A percentile compares a stretch with the other conserved stretches of the same genome.
Conservation (phyloP, 2,113 vertebrate species). For the Gavia stellata region DNA sequence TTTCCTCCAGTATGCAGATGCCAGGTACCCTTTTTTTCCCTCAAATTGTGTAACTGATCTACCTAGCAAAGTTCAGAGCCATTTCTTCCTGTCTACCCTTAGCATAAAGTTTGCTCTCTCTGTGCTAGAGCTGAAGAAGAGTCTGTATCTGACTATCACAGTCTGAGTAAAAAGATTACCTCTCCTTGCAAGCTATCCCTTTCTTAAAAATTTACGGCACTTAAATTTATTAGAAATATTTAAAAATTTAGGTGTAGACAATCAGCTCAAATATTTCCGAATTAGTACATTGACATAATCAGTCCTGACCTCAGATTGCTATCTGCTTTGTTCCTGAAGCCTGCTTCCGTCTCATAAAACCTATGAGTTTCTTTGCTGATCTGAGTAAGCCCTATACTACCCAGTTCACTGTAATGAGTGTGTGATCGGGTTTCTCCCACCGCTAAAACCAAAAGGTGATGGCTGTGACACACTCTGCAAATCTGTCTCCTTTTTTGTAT, state of each 20-base stretch:
- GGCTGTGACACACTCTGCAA: background rate
- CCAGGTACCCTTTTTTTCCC: background rate
- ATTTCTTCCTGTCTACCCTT: background rate
- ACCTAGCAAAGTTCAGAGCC: background rate
- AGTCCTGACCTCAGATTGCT: background rate
- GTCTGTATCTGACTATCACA: background rate
- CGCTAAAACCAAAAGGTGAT: background rate
- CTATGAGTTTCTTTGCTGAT: background rate
- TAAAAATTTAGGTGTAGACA: background rate
- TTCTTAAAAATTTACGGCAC: background rate
- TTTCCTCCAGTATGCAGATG: background rate
- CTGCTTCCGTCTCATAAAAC: background rate
- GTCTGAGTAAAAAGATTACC: background rate
- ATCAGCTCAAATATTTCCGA: background rate
- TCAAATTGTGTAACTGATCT: background rate
- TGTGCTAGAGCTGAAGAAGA: background rate
- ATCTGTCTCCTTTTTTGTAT: background rate
- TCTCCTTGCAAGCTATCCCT: background rate
- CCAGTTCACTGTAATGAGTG: background rate
- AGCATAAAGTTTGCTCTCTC: background rate
- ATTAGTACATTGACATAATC: background rate
- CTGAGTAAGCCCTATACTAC: background rate
- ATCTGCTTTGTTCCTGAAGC: background rate
- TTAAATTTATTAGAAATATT: background rate
- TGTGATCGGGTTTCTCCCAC: background rate